Conservation (phyloP, 2,113 vertebrate genomes). For the Ovibos moschatus region DNA sequence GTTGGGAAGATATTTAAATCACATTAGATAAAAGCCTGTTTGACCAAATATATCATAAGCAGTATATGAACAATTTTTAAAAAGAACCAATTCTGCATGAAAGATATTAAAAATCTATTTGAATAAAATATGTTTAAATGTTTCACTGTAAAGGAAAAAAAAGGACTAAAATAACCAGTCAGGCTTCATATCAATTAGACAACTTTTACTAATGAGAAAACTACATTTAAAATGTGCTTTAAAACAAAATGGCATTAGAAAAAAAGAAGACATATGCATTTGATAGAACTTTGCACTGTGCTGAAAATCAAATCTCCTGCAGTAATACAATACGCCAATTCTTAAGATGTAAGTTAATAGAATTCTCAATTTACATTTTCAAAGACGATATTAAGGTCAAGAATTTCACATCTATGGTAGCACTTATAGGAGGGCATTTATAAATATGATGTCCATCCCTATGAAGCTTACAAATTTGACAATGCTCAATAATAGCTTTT, state of each 20-base stretch:
- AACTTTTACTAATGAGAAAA: constrained; percentile 88
- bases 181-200: constrained; percentile 86
- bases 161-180: constrained; percentile 79
- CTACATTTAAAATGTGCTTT: constrained; percentile 87
- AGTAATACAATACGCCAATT: constrained; percentile 80
- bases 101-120: background rate
- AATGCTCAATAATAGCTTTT: constrained; percentile 78
- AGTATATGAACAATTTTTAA: background rate
- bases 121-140: constrained; percentile 26
- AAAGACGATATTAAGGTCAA: constrained; percentile 82
- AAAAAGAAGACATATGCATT: constrained; percentile 79
- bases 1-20: constrained; percentile 20
- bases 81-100: constrained; percentile 32
- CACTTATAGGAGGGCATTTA: constrained; percentile 79
- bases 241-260: constrained; percentile 86
- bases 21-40: constrained; percentile 16
- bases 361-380: constrained; percentile 82
- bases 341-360: constrained; percentile 81
- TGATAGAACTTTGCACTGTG: constrained; percentile 82
- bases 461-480: constrained; percentile 76
- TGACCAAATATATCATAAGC: background rate
- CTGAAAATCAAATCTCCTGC: constrained; percentile 82
- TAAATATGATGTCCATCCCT: constrained; percentile 79
- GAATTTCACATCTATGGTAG: constrained; percentile 82
- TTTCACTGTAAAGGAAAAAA: constrained; percentile 34